Evolutionary conservation across 2,113 vertebrate species (phyloP).

Genomic region (Grammomys surdaster): DNA sequence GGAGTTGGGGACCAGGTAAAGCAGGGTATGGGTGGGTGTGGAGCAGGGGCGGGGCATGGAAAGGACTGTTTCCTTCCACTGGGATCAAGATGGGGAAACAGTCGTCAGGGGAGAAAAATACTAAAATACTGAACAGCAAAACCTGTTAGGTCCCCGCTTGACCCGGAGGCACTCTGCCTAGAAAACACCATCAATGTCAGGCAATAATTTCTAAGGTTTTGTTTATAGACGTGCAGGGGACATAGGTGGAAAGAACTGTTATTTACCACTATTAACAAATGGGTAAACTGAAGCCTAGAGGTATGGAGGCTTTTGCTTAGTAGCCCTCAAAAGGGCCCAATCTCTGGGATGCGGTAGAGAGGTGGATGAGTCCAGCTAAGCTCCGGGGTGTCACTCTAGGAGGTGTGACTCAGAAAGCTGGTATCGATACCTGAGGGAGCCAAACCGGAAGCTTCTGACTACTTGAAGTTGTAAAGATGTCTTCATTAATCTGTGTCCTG

Average conservation of each 20-base stretch:
- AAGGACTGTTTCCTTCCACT: neutral
- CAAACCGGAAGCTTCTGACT: neutral
- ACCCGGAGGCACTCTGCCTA: neutral
- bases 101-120: neutral
- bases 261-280: neutral
- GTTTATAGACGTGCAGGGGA: neutral
- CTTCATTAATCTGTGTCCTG: neutral
- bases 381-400: neutral
- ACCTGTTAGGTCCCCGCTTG: no score
- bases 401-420: neutral
- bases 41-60: neutral
- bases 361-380: neutral
- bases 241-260: rapidly evolving
- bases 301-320: neutral
- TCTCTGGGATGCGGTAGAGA: neutral
- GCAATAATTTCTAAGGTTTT: neutral
- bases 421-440: neutral
- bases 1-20: neutral
- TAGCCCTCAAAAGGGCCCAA: neutral
- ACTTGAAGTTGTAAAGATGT: neutral
- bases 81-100: constrained; percentile 5
- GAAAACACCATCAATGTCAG: neutral
- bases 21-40: no score
- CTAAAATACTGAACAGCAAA: neutral
- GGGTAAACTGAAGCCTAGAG: neutral